These are phyloP conservation scores for Pogonus chalceus DNA, from an alignment of 1,140 invertebrate species.

Conservation along the genomic window DNA sequence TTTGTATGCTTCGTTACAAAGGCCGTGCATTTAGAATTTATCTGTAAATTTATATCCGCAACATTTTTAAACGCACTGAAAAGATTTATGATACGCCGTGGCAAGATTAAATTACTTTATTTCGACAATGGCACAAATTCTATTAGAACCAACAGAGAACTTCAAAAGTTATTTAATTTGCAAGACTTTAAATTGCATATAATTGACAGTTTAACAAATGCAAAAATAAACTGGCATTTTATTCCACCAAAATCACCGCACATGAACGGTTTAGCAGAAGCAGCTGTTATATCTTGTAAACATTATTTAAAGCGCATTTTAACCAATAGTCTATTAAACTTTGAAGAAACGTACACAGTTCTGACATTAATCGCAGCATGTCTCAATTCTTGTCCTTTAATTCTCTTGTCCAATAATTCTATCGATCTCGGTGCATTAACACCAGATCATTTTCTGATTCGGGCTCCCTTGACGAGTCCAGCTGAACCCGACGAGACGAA, in stretches of 20 bases:
- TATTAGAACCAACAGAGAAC: conserved; percentile 20
- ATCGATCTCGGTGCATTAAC: conserved; percentile 24
- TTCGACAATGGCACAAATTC: conserved; percentile 35
- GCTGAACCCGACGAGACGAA: conserved; percentile 20
- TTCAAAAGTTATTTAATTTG: not conserved
- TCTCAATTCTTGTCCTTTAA: conserved; percentile 27
- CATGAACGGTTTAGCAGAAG: conserved; percentile 28
- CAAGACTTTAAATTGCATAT: not conserved
- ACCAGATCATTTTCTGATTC: conserved; percentile 34
- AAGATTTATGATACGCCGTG: conserved; percentile 8
- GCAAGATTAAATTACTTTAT: conserved; percentile 14
- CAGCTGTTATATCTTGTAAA: conserved; percentile 26
- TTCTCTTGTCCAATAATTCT: conserved; percentile 20
- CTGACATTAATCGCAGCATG: conserved; percentile 20
- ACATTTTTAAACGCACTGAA: conserved; percentile 12
- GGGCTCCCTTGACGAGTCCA: conserved; percentile 23
- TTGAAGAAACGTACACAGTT: conserved; percentile 16
- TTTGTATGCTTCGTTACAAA: no score
- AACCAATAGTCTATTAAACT: conserved; percentile 12
- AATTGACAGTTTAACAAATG: not conserved
- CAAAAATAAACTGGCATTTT: conserved; percentile 15
- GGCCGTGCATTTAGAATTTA: no score
- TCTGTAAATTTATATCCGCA: no score
- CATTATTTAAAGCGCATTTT: conserved; percentile 18
- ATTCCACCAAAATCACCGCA: no score